These are phyloP conservation scores for Girardinichthys multiradiatus DNA, from an alignment of 2,113 vertebrate species.

Conservation along the genomic window DNA sequence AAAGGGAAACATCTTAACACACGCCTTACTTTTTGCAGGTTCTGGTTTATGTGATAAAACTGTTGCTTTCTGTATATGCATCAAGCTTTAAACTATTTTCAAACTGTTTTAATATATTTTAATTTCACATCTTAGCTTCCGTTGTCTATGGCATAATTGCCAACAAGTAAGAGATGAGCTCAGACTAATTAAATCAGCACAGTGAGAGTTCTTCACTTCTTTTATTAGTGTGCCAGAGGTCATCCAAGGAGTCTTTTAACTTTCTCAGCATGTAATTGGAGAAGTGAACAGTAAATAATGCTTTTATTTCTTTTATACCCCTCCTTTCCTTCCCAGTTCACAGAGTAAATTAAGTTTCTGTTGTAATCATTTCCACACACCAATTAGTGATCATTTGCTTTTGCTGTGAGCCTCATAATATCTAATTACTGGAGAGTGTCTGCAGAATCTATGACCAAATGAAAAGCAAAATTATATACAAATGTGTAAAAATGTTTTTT, in stretches of 20 bases:
- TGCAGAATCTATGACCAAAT: slow-evolving; percentile 34
- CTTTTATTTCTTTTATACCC: slow-evolving; percentile 52
- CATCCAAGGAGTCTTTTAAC: slow-evolving; percentile 79
- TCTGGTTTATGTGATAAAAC: neutral
- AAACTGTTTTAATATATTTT: slow-evolving; percentile 12
- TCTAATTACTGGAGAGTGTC: slow-evolving; percentile 41
- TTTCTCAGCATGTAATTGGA: slow-evolving; percentile 62
- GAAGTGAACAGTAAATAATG: slow-evolving; percentile 56
- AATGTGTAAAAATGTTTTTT: neutral
- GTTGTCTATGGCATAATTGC: slow-evolving; percentile 10
- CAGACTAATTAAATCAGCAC: slow-evolving; percentile 71
- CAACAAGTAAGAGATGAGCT: slow-evolving; percentile 40
- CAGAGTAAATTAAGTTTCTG: slow-evolving; percentile 64
- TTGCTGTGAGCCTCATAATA: slow-evolving; percentile 57
- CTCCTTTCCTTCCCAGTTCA: slow-evolving; percentile 82
- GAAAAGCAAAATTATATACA: slow-evolving; percentile 28
- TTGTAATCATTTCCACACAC: slow-evolving; percentile 64
- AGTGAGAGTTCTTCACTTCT: slow-evolving; percentile 67
- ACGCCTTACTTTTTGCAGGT: neutral
- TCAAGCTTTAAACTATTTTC: slow-evolving; percentile 8
- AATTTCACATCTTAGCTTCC: slow-evolving; percentile 17
- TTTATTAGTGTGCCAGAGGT: slow-evolving; percentile 74
- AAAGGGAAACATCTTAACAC: slow-evolving; percentile 37
- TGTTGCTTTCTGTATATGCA: slow-evolving; percentile 1
- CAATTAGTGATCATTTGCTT: slow-evolving; percentile 71